Percentiles rank a stretch among this genome's conserved stretches.
Evolutionary conservation across 2,113 vertebrate species (phyloP).

Genomic region (Hemibagrus wyckioides): DNA sequence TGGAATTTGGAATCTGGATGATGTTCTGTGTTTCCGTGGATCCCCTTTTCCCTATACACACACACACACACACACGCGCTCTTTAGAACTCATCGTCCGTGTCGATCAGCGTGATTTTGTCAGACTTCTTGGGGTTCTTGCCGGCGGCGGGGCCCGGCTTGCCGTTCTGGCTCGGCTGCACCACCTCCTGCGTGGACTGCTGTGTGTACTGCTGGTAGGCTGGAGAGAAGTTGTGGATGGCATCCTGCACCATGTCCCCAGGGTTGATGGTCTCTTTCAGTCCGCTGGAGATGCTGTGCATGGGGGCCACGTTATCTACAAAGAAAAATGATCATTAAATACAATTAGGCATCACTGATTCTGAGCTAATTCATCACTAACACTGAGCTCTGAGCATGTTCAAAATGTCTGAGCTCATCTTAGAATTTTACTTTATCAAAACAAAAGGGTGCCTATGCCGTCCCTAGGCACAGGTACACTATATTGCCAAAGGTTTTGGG

Average conservation of each 20-base stretch:
- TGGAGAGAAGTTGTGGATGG: conserved; percentile 90
- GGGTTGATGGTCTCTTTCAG: conserved; percentile 93
- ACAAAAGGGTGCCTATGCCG: background rate
- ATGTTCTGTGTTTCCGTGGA: background rate
- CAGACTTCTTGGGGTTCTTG: conserved; percentile 75
- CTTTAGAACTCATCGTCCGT: conserved; percentile 87
- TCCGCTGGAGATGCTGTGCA: conserved; percentile 95
- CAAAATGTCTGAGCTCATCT: background rate
- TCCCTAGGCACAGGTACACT: too few species aligned
- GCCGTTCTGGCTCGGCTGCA: conserved; percentile 69
- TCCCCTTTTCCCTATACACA: background rate
- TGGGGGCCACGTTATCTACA: conserved; percentile 79
- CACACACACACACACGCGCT: background rate
- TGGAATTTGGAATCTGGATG: background rate
- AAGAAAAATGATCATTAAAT: conserved; percentile 23
- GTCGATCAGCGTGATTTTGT: conserved; percentile 89
- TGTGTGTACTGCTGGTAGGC: conserved; percentile 89
- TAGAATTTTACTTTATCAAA: background rate
- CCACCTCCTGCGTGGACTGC: conserved; percentile 87
- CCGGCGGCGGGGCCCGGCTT: conserved; percentile 53
- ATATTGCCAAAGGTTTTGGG: too few species aligned
- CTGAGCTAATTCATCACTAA: background rate
- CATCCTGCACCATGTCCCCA: conserved; percentile 90
- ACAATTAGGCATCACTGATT: too few species aligned
- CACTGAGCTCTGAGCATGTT: background rate